Evolutionary conservation across 1,140 invertebrate genomes (phyloP), one percentile per base, ranked within the genome.

Genomic region (Scaptomyza montana): DNA sequence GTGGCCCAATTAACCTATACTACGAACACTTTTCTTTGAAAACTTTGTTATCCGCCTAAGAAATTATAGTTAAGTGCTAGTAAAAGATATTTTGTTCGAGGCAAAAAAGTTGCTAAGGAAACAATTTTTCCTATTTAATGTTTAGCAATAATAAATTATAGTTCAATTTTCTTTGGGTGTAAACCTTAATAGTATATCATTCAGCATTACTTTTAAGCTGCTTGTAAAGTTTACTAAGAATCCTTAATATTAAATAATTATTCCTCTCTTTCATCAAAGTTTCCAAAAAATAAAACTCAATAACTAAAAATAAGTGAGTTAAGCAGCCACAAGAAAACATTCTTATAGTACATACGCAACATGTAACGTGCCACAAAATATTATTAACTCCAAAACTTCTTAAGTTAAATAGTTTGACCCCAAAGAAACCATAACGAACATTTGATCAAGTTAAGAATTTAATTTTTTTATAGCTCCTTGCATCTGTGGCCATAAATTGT

Each of bases 291-390:
- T 2, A 21, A 21, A 21, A 2, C 21, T 21, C 21, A 25, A 25
- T 25, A 25, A 25, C 21, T 25, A 25, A 25, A 25, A 25, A 25
- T 16, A n/a, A n/a, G 16, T 16, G 16, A 16, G 16, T 16, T 16
- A 16, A 16, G 16, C 16, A 1, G 16, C 16, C 16, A 16, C 16
- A 16, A 16, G 16, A 25, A 46, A 10, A 60, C 43, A 63, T 74
- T n/a, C n/a, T 74, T 70, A 74, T 74, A 63, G 71, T 66, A 39
- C 66, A 69, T 74, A 74, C 71, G 71, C 71, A 69, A 57, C 55
- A 46, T 71, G 33, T 25, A 28, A 51, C 25, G 49, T 54, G 28
- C 47, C 25, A 8, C 51, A 43, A n/a, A 21, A 28, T 25, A 36
- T 28, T 33, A 59, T 33, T 33, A 60, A 46, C 28, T 60, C 9